phyloP scores from a whole-genome alignment of 2,797 vertebrate genomes.

The Enteromius argenteus region DNA sequence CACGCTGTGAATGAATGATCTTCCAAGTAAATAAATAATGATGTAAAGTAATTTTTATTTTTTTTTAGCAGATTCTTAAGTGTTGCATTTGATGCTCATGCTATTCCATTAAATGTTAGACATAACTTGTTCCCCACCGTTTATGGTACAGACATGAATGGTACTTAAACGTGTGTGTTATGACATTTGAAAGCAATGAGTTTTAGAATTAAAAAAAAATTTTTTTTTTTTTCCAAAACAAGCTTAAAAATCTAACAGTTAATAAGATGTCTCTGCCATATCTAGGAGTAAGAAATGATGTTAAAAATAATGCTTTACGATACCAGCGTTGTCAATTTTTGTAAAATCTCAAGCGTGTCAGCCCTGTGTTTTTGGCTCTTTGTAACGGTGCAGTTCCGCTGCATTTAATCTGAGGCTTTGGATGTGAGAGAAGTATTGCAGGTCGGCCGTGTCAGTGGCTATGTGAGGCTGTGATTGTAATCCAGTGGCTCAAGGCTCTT shows the following conservation, averaged over 20 bases:
- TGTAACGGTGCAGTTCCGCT: neutral
- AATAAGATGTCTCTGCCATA: neutral
- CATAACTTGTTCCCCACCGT: neutral
- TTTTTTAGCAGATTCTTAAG: neutral
- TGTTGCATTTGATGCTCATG: neutral
- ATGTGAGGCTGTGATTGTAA: conserved; percentile 67
- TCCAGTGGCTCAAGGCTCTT: conserved; percentile 68
- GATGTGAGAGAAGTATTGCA: conserved; percentile 63
- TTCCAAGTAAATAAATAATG: conserved; percentile 2
- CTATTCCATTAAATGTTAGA: neutral
- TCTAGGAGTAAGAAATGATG: neutral
- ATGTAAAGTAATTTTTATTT: conserved; percentile 8
- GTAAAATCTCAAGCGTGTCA: neutral
- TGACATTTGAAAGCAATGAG: neutral
- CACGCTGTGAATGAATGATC: neutral
- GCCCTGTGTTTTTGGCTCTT: neutral
- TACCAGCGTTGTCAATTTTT: neutral
- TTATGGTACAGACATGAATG: neutral
- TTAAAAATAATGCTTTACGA: neutral
- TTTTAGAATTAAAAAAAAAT: neutral
- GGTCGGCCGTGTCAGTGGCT: conserved; percentile 28
- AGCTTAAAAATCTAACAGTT: neutral
- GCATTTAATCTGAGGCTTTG: conserved; percentile 57
- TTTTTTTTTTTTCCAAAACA: neutral
- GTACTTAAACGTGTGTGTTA: neutral